These are phyloP conservation scores for Bombus haemorrhoidalis DNA, from an alignment of 1,140 invertebrate genomes.

Conservation along the genomic window DNA sequence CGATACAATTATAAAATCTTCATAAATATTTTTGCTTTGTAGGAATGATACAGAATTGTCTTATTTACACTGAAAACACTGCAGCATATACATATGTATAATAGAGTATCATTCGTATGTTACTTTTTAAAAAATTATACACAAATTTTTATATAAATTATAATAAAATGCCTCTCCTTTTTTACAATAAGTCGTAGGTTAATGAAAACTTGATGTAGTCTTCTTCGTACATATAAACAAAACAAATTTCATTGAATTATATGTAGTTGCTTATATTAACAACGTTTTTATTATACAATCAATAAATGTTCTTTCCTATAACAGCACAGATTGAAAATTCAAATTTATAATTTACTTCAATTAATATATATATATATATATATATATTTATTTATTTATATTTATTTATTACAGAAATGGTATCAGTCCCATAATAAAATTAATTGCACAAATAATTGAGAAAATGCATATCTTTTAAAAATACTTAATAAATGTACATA, in stretches of 20 bases:
- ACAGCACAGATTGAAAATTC: constrained; percentile 26
- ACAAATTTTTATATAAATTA: constrained; percentile 32
- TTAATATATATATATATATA: not conserved
- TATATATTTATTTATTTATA: not conserved
- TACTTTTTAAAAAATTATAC: not conserved
- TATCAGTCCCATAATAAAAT: constrained; percentile 6
- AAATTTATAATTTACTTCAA: not conserved
- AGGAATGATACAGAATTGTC: constrained; percentile 23
- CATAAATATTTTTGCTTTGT: constrained; percentile 17
- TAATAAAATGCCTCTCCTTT: constrained; percentile 15
- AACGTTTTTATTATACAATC: constrained; percentile 37
- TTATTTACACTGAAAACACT: constrained; percentile 15
- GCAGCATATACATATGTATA: not conserved
- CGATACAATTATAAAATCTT: not conserved
- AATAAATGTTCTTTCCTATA: constrained; percentile 28
- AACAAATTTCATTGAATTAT: constrained; percentile 31
- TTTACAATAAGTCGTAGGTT: not conserved
- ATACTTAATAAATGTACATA: not conserved
- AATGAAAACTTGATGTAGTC: constrained; percentile 39
- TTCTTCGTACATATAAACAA: constrained; percentile 21
- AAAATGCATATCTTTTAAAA: constrained; percentile 13
- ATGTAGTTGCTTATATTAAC: constrained; percentile 14
- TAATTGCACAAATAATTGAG: constrained; percentile 29
- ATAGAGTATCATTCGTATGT: not conserved
- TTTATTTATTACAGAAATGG: not conserved